These are phyloP conservation scores for Anaspis maculata DNA, from an alignment of 2,888 invertebrate species.

Conservation along the genomic window DNA sequence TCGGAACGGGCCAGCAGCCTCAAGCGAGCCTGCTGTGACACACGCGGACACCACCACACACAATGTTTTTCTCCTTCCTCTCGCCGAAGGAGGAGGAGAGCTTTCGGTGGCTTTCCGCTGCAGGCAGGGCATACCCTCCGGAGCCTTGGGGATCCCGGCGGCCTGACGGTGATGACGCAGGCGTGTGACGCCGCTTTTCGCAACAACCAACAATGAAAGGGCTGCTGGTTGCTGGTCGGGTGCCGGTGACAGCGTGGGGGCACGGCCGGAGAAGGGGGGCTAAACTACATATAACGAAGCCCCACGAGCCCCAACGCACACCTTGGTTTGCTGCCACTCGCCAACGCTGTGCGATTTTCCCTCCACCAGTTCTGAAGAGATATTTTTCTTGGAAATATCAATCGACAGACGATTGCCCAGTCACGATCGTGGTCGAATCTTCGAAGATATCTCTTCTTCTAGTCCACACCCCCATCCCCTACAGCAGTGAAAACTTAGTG, in stretches of 20 bases:
- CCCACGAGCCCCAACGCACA: constrained; percentile 32
- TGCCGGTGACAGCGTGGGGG: constrained; percentile 47
- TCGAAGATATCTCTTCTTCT: no score
- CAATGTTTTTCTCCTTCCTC: no score
- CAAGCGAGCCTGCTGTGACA: no score
- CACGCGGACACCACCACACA: no score
- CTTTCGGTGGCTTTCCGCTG: no score
- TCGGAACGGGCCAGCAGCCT: no score
- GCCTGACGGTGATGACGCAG: constrained; percentile 48
- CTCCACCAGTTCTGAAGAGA: no score
- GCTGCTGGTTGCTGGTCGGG: constrained; percentile 37
- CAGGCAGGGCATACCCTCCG: constrained; percentile 8
- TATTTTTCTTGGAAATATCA: no score
- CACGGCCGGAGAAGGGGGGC: constrained; percentile 34
- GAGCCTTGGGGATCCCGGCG: constrained; percentile 18
- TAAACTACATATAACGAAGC: constrained; percentile 38
- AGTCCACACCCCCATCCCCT: background rate
- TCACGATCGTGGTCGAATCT: constrained; percentile 49
- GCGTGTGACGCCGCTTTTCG: constrained; percentile 48
- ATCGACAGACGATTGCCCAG: constrained; percentile 37
- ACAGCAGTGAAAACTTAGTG: constrained; percentile 40
- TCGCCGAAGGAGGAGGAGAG: no score
- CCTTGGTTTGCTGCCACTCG: constrained; percentile 36
- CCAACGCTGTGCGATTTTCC: constrained; percentile 29
- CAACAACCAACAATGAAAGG: constrained; percentile 41